Base-by-base conservation (phyloP, 2,797 vertebrate genomes). In the Miopithecus talapoin region DNA sequence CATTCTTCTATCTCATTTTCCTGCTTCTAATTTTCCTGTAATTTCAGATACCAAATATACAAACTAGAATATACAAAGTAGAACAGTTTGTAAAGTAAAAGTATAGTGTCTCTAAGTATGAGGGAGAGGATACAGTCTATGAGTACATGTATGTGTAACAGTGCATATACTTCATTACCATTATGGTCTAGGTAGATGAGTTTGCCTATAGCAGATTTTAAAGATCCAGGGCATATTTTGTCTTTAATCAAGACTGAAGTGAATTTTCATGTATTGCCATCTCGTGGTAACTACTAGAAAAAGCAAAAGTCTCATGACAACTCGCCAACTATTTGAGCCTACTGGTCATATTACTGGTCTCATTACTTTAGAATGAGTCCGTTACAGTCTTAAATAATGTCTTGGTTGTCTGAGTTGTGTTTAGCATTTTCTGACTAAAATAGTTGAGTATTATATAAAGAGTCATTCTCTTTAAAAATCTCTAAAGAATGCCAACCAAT, bases 381-480 rank as follows among this genome's bases (percentile, higher is more conserved):
- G 48, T 22, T 12, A 87, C 22, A 0, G 0, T 81, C 41, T 85
- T 50, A 88, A 91, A 75, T 91, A 89, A 93, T 85, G 16, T 61
- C 48, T 86, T 72, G 43, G 19, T 89, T 86, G 64, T 76, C 24
- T 59, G 92, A 81, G 16, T 39, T 57, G n/a, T 92, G 79, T 86
- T 91, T 81, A 48, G 41, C 24, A 61, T 85, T 53, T 94, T 48
- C 78, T 96, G 91, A 92, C 16, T 72, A 11, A 74, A 86, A 53
- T 79, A 96, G 85, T 64, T 94, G 48, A 93, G 9, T 41, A 76
- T 46, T 84, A 57, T 61, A 57, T 93, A 86, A 93, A 89, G 22
- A 68, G 17, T 64, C 59, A 57, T 46, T 86, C 22, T 94, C 36
- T 80, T 94, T 55, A 89, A 85, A 94, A 91, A 84, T 80, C 50